Percentiles rank a stretch among this genome's conserved stretches.
These are phyloP conservation scores for Drosophila busckii DNA, from an alignment of 1,140 invertebrate species.

Conservation along the genomic window DNA sequence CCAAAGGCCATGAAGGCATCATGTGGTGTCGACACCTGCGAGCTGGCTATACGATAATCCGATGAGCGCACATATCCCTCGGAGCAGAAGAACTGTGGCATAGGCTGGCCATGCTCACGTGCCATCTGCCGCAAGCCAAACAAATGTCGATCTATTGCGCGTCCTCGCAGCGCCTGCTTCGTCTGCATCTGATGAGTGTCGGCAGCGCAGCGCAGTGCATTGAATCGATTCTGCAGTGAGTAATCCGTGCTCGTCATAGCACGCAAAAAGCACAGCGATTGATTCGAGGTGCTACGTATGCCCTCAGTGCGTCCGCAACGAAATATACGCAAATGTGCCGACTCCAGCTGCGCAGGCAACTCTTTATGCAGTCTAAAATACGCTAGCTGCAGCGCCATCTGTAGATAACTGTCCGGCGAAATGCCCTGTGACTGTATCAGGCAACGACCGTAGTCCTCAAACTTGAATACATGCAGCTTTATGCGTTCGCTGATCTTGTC, in stretches of 20 bases:
- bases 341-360: slow-evolving; percentile 92
- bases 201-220: slow-evolving; percentile 85
- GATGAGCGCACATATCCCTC: slow-evolving; percentile 84
- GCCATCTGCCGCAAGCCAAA: slow-evolving; percentile 91
- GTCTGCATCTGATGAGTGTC: slow-evolving; percentile 89
- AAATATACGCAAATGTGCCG: slow-evolving; percentile 89
- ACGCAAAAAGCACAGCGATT: slow-evolving; percentile 87
- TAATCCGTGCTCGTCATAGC: slow-evolving; percentile 82
- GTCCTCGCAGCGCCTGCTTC: slow-evolving; percentile 86
- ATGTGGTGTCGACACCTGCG: slow-evolving; percentile 87
- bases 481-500: slow-evolving; percentile 81
- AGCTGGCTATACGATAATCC: slow-evolving; percentile 89
- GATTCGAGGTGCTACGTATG: slow-evolving; percentile 90
- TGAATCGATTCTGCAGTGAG: slow-evolving; percentile 47
- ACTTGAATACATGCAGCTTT: slow-evolving; percentile 86
- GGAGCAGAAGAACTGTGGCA: slow-evolving; percentile 88
- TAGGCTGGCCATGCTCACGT: slow-evolving; percentile 84
- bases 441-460: slow-evolving; percentile 87
- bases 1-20: slow-evolving; percentile 91
- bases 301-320: slow-evolving; percentile 91
- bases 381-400: slow-evolving; percentile 94
- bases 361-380: slow-evolving; percentile 88
- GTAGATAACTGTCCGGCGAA: slow-evolving; percentile 94
- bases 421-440: slow-evolving; percentile 88
- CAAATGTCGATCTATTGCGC: slow-evolving; percentile 91